These are phyloP conservation scores for Micropterix aruncella DNA, from an alignment of 2,888 invertebrate genomes.

Conservation along the genomic window DNA sequence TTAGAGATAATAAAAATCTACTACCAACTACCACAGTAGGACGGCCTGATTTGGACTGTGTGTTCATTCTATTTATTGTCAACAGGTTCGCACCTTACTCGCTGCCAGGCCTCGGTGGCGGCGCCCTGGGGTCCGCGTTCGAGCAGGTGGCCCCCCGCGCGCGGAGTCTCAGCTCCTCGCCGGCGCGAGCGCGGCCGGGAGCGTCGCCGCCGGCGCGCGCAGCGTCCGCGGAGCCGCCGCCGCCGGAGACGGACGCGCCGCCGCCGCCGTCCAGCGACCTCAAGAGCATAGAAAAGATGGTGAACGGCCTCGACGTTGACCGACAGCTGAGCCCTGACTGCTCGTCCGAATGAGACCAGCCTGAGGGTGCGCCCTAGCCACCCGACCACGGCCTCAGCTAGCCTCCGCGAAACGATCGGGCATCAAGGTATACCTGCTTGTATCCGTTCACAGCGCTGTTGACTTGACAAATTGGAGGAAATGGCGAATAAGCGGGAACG, in stretches of 20 bases:
- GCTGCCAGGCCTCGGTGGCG: conserved; percentile 47
- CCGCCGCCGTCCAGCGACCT: conserved; percentile 66
- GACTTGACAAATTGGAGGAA: no score
- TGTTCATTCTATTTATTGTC: no score
- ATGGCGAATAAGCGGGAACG: no score
- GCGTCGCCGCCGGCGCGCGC: conserved; percentile 32
- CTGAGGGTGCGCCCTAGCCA: conserved; percentile 6
- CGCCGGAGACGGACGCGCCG: conserved; percentile 35
- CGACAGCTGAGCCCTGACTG: conserved; percentile 33
- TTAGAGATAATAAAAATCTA: no score
- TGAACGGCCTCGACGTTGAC: conserved; percentile 86
- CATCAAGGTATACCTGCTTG: no score
- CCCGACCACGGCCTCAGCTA: conserved; percentile 5
- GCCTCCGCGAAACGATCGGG: background rate
- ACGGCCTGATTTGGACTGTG: no score
- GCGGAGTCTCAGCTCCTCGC: conserved; percentile 47
- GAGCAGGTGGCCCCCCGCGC: conserved; percentile 76
- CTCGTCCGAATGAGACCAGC: conserved; percentile 18
- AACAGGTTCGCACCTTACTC: conserved; percentile 86
- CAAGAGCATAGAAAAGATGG: conserved; percentile 95
- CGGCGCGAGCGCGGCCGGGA: conserved; percentile 27
- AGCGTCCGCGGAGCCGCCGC: conserved; percentile 35
- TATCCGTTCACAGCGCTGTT: no score
- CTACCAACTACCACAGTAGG: no score
- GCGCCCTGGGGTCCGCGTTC: conserved; percentile 69